These are phyloP conservation scores for Peromyscus polionotus DNA, from an alignment of 2,113 vertebrate species.

Conservation along the genomic window DNA sequence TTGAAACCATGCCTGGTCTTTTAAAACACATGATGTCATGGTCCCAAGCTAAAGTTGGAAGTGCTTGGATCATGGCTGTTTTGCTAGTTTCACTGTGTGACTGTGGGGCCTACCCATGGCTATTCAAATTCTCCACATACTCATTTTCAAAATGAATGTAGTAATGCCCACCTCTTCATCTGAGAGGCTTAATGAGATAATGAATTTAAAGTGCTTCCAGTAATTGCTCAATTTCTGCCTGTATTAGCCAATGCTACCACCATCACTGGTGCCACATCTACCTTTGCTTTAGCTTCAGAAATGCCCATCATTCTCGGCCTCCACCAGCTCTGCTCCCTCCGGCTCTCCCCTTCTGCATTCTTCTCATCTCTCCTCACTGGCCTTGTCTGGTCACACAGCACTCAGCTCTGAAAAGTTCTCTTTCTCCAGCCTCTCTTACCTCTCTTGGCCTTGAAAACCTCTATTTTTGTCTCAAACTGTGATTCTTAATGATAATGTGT, in stretches of 20 bases:
- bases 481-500: not conserved
- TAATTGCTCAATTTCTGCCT: not conserved
- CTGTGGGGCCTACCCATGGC: not conserved
- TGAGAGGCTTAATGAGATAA: conserved; percentile 32
- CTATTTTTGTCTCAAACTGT: not conserved
- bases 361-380: not conserved
- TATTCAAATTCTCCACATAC: not conserved
- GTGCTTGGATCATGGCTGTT: not conserved
- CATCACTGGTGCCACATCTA: not conserved
- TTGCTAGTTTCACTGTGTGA: not conserved
- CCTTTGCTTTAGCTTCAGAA: not conserved
- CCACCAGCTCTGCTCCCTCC: no score
- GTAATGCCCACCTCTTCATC: not conserved
- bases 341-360: not conserved
- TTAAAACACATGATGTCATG: not conserved
- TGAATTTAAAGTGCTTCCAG: not conserved
- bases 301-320: no score
- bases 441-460: not conserved
- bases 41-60: not conserved
- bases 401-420: not conserved
- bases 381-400: not conserved
- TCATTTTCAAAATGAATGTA: conserved; percentile 29
- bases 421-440: not conserved
- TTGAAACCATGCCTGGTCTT: not conserved
- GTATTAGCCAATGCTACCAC: not conserved